Percentiles rank a stretch among this genome's conserved stretches.
phyloP scores from a whole-genome alignment of 2,797 vertebrate genomes.

The Lagorchestes hirsutus region DNA sequence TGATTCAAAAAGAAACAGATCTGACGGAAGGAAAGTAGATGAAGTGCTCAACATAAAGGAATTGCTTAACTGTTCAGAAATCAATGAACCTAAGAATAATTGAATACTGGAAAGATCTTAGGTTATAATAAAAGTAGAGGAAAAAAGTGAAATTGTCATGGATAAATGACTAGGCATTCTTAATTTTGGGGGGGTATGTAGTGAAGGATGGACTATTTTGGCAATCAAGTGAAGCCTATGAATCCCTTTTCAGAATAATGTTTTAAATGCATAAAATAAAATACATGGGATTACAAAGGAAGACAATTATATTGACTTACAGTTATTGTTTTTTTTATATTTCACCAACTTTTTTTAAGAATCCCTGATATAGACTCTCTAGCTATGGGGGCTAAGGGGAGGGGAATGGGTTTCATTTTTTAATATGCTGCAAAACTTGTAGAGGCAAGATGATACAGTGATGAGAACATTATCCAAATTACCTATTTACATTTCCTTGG shows the following conservation, averaged over 20 bases:
- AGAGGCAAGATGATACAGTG: not conserved
- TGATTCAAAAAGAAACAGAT: slow-evolving; percentile 16
- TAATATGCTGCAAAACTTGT: not conserved
- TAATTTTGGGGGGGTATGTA: not conserved
- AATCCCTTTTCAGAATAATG: not conserved
- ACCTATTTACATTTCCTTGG: not conserved
- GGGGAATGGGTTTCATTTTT: not conserved
- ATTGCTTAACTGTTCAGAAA: slow-evolving; percentile 15
- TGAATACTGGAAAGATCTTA: slow-evolving; percentile 13
- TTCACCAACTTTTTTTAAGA: not conserved
- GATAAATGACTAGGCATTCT: not conserved
- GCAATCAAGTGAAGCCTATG: not conserved
- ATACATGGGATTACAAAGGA: not conserved
- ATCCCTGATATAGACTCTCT: not conserved
- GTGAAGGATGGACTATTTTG: not conserved
- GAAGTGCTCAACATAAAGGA: not conserved
- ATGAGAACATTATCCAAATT: not conserved
- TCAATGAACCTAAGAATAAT: not conserved
- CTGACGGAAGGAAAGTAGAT: not conserved
- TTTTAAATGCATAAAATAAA: not conserved
- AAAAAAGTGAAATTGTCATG: not conserved
- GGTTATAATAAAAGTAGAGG: not conserved
- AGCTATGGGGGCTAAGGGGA: not conserved
- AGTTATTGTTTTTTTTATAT: not conserved
- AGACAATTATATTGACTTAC: not conserved